Evolutionary conservation across 2,797 vertebrate species (phyloP).

Genomic region (Capromys pilorides): DNA sequence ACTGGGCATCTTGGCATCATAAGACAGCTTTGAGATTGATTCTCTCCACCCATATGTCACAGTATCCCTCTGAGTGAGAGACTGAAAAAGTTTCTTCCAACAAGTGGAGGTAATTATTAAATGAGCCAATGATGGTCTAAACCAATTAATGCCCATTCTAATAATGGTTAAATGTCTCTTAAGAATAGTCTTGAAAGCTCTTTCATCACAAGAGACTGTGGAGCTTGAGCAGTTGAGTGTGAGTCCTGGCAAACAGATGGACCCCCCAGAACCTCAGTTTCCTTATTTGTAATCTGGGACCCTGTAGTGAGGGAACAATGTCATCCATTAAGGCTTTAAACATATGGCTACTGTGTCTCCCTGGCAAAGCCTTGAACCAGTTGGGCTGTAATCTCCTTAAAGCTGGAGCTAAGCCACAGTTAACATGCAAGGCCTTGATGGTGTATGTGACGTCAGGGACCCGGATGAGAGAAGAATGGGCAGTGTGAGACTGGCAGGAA

Average conservation of each 20-base stretch:
- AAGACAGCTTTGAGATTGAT: not conserved
- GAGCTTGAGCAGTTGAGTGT: not conserved
- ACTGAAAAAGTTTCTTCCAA: conserved; percentile 44
- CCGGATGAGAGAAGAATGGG: rapidly evolving
- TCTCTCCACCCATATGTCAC: not conserved
- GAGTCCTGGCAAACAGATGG: not conserved
- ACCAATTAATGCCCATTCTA: conserved; percentile 51
- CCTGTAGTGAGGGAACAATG: not conserved
- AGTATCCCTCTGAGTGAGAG: not conserved
- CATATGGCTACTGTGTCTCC: not conserved
- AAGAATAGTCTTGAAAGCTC: not conserved
- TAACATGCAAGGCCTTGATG: not conserved
- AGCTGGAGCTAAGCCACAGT: not conserved
- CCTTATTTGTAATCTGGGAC: not conserved
- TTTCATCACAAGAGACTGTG: not conserved
- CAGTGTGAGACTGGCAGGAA: not conserved
- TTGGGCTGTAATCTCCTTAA: not conserved
- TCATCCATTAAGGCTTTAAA: not conserved
- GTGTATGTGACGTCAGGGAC: not conserved
- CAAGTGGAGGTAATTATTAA: conserved; percentile 61
- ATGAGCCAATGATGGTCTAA: conserved; percentile 51
- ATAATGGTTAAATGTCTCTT: conserved; percentile 50
- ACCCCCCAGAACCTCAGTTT: not conserved
- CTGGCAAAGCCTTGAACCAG: not conserved
- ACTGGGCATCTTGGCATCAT: not conserved